These are phyloP conservation scores for Sweltsa coloradensis DNA, from an alignment of 1,140 invertebrate species.

Conservation along the genomic window DNA sequence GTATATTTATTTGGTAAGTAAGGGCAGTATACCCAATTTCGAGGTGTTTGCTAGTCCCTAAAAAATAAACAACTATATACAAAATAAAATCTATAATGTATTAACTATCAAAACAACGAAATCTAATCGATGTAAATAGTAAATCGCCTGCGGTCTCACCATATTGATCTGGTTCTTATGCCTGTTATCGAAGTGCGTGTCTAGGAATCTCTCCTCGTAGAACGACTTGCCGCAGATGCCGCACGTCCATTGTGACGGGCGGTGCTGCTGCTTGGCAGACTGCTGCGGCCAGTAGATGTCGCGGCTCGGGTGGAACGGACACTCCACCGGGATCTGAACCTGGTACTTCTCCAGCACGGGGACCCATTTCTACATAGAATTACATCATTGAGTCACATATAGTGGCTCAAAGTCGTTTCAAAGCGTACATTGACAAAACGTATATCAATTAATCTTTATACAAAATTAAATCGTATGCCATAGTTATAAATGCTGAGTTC, in stretches of 20 bases:
- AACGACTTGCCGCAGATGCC: slow-evolving; percentile 86
- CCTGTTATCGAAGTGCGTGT: slow-evolving; percentile 80
- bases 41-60: no score
- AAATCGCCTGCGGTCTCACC: no score
- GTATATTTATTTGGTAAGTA: no score
- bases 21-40: no score
- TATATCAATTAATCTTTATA: background rate
- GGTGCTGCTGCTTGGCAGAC: slow-evolving; percentile 63
- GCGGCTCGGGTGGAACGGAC: slow-evolving; percentile 74
- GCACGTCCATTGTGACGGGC: slow-evolving; percentile 81
- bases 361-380: slow-evolving; percentile 68
- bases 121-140: no score
- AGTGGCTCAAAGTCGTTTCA: background rate
- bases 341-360: slow-evolving; percentile 77
- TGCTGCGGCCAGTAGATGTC: slow-evolving; percentile 81
- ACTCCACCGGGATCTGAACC: slow-evolving; percentile 70
- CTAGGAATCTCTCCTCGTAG: slow-evolving; percentile 75
- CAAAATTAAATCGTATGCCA: background rate
- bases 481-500: background rate
- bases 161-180: slow-evolving; percentile 76
- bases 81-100: no score
- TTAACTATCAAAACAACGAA: no score
- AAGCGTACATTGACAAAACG: background rate
- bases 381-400: no score
- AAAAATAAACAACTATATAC: no score